Evolutionary conservation across 37 sponge, comb jelly and placozoan genomes (phyloP).

Genomic region (Crambe crambe): DNA sequence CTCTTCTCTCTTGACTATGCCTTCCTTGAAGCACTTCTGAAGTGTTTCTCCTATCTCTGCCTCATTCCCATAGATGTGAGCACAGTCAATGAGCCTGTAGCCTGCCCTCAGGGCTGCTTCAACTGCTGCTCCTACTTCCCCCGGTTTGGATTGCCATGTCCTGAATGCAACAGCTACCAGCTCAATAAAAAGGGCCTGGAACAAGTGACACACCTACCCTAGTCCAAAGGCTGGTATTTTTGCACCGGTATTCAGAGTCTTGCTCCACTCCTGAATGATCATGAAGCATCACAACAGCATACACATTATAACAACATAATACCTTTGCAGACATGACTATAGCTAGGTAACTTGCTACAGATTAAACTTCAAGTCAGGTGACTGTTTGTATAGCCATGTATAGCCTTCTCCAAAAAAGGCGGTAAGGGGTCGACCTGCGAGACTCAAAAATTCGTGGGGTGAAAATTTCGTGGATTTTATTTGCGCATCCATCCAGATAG

Average conservation of each 20-base stretch:
- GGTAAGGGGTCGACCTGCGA: no score
- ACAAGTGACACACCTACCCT: conserved; percentile 24
- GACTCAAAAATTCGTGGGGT: no score
- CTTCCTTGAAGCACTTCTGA: conserved; percentile 79
- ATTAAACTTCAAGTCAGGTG: no score
- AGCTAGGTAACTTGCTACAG: no score
- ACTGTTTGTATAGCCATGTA: no score
- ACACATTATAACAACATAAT: no score
- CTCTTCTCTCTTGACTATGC: conserved; percentile 83
- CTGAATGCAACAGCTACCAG: conserved; percentile 2
- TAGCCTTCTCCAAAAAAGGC: no score
- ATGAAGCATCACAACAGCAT: no score
- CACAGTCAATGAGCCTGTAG: conserved; percentile 89
- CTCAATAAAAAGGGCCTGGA: background rate
- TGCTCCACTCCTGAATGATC: no score
- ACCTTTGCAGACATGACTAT: no score
- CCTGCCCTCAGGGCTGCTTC: conserved; percentile 75
- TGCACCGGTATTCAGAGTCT: conserved; percentile 68
- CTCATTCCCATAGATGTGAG: conserved; percentile 88
- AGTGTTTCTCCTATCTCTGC: conserved; percentile 85
- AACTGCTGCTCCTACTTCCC: conserved; percentile 76
- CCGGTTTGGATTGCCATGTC: conserved; percentile 78
- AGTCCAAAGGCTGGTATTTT: conserved; percentile 76
- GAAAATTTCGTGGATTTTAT: no score
- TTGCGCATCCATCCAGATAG: no score